These are phyloP conservation scores for Merops nubicus DNA, from an alignment of 2,113 vertebrate genomes.

Conservation along the genomic window DNA sequence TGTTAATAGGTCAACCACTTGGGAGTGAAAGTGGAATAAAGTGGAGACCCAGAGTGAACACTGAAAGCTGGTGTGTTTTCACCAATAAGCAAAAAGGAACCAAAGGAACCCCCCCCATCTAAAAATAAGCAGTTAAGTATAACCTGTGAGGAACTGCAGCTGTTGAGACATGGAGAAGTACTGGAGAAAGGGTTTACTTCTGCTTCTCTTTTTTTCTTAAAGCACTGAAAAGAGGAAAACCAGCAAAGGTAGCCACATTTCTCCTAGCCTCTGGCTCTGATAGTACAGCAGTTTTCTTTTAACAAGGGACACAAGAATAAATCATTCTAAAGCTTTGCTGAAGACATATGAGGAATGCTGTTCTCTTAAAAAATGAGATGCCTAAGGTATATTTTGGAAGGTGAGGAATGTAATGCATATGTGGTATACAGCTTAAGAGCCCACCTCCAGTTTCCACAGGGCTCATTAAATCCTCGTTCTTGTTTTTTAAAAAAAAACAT, in stretches of 20 bases:
- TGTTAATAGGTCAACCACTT: not conserved
- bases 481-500: not conserved
- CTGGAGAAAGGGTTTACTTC: not conserved
- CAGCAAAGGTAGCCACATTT: not conserved
- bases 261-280: not conserved
- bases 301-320: not conserved
- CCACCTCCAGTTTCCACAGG: not conserved
- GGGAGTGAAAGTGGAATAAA: not conserved
- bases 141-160: not conserved
- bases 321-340: not conserved
- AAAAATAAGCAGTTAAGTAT: not conserved
- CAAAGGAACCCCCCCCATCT: not conserved
- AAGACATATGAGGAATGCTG: not conserved
- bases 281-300: not conserved
- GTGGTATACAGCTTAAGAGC: not conserved
- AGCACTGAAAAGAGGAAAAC: not conserved
- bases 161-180: not conserved
- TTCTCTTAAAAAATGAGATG: not conserved
- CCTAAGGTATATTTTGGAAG: not conserved
- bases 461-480: not conserved
- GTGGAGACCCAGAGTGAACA: not conserved
- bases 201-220: not conserved
- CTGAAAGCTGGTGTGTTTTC: not conserved
- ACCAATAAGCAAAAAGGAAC: not conserved
- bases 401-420: rapidly evolving